Evolutionary conservation across 2,797 vertebrate genomes (phyloP), one percentile per base, ranked within the genome.

Genomic region (Aselliscus stoliczkanus): DNA sequence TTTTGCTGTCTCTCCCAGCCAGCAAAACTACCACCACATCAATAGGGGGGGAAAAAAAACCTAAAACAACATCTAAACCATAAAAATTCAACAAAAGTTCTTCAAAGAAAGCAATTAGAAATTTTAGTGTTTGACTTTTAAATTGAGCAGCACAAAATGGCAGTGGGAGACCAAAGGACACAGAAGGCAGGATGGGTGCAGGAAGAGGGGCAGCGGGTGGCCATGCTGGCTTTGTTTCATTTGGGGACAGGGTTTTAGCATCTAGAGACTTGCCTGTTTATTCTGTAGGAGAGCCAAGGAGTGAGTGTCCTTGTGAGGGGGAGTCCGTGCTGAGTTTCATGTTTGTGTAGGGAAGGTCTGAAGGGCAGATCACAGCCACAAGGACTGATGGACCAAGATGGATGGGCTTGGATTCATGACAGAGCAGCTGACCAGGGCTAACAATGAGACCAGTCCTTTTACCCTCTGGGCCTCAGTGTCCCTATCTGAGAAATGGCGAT

Each of bases 221-320:
- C 47, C 39, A 1, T 9, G 15, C 52, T 56, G 67, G 21, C 83
- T 91, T 62, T 14, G 25, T 52, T 93, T 93, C 76, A 34, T 27
- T 37, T 12, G 15, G 31, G 54, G 87, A 52, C 83, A 9, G 62
- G 67, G 67, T 27, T 58, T 94, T 54, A n/a, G 14, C 18, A 1
- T 56, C 83, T 65, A 52, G 80, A 96, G 70, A 70, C 80, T 44
- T 67, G 73, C 62, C 60, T 96, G 29, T 96, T 90, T 96, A 83
- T 75, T 90, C 90, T 88, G 76, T 92, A 54, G 0, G 47, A 5
- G 21, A 64, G 94, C 95, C 94, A 93, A 93, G 67, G 79, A 21
- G 13, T 58, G 39, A 98, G 96, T 47, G 79, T 92, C 88, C 95
- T 98, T 95, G 97, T 75, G 93, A 69, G 64, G 93, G 64, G 64